phyloP scores from a whole-genome alignment of 2,113 vertebrate genomes.

The Camelus bactrianus region DNA sequence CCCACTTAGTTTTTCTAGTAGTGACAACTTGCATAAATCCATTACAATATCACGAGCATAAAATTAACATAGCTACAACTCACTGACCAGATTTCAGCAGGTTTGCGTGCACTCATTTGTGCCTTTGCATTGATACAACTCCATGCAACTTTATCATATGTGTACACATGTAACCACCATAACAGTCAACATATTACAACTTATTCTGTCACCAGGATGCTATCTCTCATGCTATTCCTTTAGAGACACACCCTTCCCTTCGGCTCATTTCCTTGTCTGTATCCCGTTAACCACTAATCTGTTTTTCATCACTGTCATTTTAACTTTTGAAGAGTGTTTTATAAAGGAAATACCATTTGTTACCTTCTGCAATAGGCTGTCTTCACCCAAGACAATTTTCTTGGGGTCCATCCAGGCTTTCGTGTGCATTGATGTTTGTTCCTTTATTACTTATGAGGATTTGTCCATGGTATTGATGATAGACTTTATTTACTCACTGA shows the following conservation, averaged over 20 bases:
- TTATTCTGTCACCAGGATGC: not conserved
- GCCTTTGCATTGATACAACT: not conserved
- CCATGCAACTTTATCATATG: not conserved
- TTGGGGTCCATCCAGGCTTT: not conserved
- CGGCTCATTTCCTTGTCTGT: not conserved
- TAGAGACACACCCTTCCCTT: not conserved
- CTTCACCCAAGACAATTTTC: not conserved
- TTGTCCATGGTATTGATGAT: not conserved
- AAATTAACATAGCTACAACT: not conserved
- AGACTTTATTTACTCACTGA: not conserved
- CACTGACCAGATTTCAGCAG: not conserved
- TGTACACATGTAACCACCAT: not conserved
- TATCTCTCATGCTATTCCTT: accelerated
- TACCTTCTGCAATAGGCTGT: not conserved
- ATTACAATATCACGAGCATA: not conserved
- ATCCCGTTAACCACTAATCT: not conserved
- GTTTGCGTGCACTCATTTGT: accelerated
- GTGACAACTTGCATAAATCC: not conserved
- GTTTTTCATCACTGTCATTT: not conserved
- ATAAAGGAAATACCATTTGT: not conserved
- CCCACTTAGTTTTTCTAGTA: not conserved
- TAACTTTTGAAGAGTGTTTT: not conserved
- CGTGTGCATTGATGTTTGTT: not conserved
- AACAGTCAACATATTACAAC: too few species aligned
- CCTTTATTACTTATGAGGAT: too few species aligned